A percentile compares a stretch with the other conserved stretches of the same genome.
Conservation (phyloP, 2,888 invertebrate species). For the Oligia strigilis region DNA sequence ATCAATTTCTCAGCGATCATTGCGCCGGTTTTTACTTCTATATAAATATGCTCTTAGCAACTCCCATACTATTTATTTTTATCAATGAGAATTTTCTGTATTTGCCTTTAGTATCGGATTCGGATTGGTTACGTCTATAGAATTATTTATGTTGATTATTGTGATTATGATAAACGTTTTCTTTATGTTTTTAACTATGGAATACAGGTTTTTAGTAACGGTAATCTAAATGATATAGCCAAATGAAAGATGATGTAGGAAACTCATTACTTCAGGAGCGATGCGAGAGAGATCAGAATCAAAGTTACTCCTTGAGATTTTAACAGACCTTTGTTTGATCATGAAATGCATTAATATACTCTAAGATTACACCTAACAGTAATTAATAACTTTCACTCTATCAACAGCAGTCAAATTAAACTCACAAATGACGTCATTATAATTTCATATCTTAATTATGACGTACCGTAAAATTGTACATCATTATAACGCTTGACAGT, state of each 20-base stretch:
- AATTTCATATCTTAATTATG: conserved; percentile 42
- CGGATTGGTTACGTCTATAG: conserved; percentile 25
- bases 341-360: background rate
- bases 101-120: conserved; percentile 32
- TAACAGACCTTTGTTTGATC: background rate
- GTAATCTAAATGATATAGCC: background rate
- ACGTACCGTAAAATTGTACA: conserved; percentile 27
- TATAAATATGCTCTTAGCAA: conserved; percentile 54
- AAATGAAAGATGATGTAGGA: background rate
- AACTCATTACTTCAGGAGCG: background rate
- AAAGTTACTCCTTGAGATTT: background rate
- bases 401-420: conserved; percentile 32
- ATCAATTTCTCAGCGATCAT: conserved; percentile 61
- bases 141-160: conserved; percentile 30
- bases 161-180: conserved; percentile 3
- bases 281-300: background rate
- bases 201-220: background rate
- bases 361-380: background rate
- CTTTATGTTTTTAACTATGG: background rate
- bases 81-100: conserved; percentile 46
- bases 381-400: conserved; percentile 21
- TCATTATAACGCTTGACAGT: conserved; percentile 51
- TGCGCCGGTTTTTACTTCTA: conserved; percentile 46
- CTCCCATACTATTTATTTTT: conserved; percentile 45
- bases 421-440: conserved; percentile 2